These are phyloP conservation scores for Bryconaethiops microstoma DNA, from an alignment of 2,797 vertebrate genomes.

Conservation along the genomic window DNA sequence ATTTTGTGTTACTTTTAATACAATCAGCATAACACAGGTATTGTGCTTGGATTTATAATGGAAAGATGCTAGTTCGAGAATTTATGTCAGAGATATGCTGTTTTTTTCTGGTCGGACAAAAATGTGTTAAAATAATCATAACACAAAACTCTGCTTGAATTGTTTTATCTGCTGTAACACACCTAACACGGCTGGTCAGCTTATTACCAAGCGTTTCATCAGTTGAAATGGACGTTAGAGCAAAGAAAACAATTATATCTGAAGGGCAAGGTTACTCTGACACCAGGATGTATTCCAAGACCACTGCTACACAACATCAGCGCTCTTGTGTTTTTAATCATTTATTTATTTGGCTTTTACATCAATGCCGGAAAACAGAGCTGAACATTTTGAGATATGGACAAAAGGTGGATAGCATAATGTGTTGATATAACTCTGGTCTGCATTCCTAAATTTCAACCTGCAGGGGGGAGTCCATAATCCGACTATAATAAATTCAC, in stretches of 20 bases:
- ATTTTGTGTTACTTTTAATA: too few species aligned
- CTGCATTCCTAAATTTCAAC: conserved; percentile 4
- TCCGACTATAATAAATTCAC: conserved; percentile 56
- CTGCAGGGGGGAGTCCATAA: conserved; percentile 35
- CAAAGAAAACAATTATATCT: not conserved
- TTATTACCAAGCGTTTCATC: not conserved
- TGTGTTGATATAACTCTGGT: not conserved
- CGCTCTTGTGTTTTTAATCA: conserved; percentile 18
- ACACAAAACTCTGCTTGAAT: not conserved
- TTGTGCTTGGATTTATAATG: too few species aligned
- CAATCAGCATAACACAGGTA: too few species aligned
- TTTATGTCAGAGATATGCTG: not conserved
- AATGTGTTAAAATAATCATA: not conserved
- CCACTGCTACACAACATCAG: not conserved
- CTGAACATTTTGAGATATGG: not conserved
- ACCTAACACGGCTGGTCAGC: not conserved
- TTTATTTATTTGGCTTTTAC: not conserved
- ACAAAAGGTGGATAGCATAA: not conserved
- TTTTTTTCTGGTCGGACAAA: not conserved
- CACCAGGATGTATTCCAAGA: conserved; percentile 1
- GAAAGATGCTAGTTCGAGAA: too few species aligned
- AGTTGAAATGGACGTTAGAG: not conserved
- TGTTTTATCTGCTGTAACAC: not conserved
- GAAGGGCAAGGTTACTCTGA: not conserved
- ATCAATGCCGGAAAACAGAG: not conserved